Evolutionary conservation across 2,113 vertebrate genomes (phyloP).

Genomic region (Pollimyrus isidori): DNA sequence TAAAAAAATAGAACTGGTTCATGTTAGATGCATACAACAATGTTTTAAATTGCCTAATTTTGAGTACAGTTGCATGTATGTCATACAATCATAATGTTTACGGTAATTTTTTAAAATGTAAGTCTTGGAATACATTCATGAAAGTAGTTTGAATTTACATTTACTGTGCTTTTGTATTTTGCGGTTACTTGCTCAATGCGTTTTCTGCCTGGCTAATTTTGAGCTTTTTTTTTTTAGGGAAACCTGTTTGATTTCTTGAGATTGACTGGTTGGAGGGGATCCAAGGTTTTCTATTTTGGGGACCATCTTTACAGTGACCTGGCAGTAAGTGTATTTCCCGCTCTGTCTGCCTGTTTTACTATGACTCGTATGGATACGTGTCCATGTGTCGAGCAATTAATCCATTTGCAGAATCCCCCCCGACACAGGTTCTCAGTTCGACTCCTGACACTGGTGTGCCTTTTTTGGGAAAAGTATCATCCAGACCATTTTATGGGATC

Average conservation of each 20-base stretch:
- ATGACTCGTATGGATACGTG: background rate
- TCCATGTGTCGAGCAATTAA: background rate
- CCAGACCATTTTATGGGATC: background rate
- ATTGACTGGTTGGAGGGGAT: constrained; percentile 86
- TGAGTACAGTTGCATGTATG: background rate
- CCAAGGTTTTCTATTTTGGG: constrained; percentile 92
- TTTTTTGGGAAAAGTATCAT: background rate
- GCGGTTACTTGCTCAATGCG: too few relatives aligned
- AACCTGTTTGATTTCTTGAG: constrained; percentile 89
- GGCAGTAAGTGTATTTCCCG: constrained; percentile 67
- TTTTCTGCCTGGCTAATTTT: background rate
- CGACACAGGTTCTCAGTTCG: background rate
- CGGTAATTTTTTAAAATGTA: background rate
- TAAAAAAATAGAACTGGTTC: background rate
- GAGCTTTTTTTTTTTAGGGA: constrained; percentile 61
- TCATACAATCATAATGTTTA: background rate
- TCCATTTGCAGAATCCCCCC: background rate
- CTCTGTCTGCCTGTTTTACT: background rate
- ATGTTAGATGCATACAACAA: background rate
- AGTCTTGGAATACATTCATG: background rate
- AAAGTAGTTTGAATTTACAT: background rate
- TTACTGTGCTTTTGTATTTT: background rate
- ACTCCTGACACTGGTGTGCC: background rate
- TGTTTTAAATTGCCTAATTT: background rate
- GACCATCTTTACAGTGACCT: constrained; percentile 96